Evolutionary conservation across 2,888 invertebrate species (phyloP), one percentile per base, ranked within the genome.

Genomic region (Eudemis profundana): DNA sequence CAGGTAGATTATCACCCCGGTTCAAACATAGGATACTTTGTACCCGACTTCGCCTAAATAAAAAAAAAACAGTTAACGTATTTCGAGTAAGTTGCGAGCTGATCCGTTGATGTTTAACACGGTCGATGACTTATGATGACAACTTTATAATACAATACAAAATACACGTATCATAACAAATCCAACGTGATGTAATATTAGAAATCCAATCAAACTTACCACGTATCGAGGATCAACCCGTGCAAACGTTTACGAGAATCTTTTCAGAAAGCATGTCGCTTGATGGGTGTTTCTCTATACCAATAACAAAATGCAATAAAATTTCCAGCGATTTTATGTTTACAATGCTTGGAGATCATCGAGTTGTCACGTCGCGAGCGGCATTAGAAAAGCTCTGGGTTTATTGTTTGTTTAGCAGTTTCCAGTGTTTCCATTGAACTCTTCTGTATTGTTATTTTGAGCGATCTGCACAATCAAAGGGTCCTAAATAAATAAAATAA

Each of bases 161-260:
- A 40, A 40, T 38, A 53, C 14, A 8, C 7, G 14, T 27, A 14
- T 14, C 53, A 15, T 2, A 4, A 54, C 23, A 8, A 15, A 29
- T 27, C 42, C 7, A 56, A 42, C 12, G 2, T 15, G 23, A 40
- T 4, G 23, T 15, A 42, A 42, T 42, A 42, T 56, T 54, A 8
- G 42, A 42, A 54, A 42, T 17, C 42, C 42, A 56, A 56, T 56
- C 29, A 42, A 19, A 54, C 15, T 40, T 40, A 14, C 3, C 1
- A 10, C 15, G 23, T 2, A 42, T 21, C 14, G 27, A 15, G 27
- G 54, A 54, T 54, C 40, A 56, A 15, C 17, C 27, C 15, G 27
- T 17, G 12, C 12, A 17, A 17, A 54, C 23, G 14, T 27, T 40
- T 15, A 15, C 17, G 50, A 54, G 19, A 23, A 23, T 4, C 17